phyloP scores from a whole-genome alignment of 1,140 invertebrate genomes.

The Papilio polyxenes region DNA sequence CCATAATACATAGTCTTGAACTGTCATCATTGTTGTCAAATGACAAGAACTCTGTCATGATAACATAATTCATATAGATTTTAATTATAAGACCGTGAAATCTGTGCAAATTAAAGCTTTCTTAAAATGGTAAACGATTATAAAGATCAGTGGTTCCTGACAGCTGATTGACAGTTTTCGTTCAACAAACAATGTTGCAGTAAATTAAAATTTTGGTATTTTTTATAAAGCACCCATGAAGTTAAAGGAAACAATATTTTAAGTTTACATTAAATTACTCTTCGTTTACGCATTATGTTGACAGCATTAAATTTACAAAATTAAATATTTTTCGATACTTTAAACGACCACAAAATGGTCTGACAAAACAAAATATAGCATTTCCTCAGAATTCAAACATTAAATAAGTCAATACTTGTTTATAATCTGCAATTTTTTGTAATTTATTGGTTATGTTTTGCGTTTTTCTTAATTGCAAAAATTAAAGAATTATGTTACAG shows the following conservation, averaged over 20 bases:
- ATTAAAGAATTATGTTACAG: constrained; percentile 4
- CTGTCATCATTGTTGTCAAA: neutral
- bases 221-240: neutral
- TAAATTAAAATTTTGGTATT: constrained; percentile 29
- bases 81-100: constrained; percentile 16
- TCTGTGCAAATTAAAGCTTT: constrained; percentile 24
- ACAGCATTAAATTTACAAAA: neutral
- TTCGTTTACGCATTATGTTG: neutral
- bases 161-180: constrained; percentile 57
- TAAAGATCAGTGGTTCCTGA: constrained; percentile 42
- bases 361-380: too few relatives aligned
- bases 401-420: neutral
- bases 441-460: neutral
- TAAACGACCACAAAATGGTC: too few relatives aligned
- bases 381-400: neutral
- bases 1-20: neutral
- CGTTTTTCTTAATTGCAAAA: neutral
- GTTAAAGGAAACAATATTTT: neutral
- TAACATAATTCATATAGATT: neutral
- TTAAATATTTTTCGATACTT: too few relatives aligned
- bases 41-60: neutral
- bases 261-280: neutral
- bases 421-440: neutral
- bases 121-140: constrained; percentile 29
- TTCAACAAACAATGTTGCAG: constrained; percentile 44